Evolutionary conservation across 2,113 vertebrate species (phyloP), one percentile per base, ranked within the genome.

Genomic region (Paratilapia polleni): DNA sequence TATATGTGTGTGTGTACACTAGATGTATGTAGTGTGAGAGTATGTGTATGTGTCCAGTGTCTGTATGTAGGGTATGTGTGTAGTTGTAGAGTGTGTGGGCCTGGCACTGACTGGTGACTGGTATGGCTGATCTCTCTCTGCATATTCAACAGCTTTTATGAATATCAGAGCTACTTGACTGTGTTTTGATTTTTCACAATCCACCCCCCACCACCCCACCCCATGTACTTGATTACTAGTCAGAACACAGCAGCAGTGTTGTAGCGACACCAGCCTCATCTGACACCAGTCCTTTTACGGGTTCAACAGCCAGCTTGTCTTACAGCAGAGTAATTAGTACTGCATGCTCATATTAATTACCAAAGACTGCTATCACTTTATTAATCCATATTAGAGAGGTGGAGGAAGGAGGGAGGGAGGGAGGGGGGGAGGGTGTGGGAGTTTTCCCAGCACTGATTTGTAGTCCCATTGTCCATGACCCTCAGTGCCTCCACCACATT

Each of bases 271-370:
- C 84, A 87, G 91, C 84, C 90, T 63, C 59, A 90, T 94, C 89
- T 91, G 92, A 94, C 94, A 92, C 82, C 64, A 49, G 89, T 93
- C 88, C 91, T 94, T 93, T 93, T 93, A 92, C 87, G 94, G 94
- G 94, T 96, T 96, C 95, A 96, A 95, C 93, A 95, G 96, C 95
- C 94, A 91, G 93, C 96, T 97, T 97, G 96, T 97, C 97, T 95
- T 97, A 96, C 94, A 97, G 96, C 95, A 92, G 87, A 95, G 96
- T 97, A 98, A 99, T 98, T 98, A 97, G 97, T 96, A 96, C 95
- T 94, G 96, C 97, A 96, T 94, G 96, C 96, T 97, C 96, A 96
- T 97, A 98, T 98, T 98, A 98, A 98, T 98, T 98, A 98, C 97
- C 96, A 96, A 96, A 96, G 96, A 97, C 96, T 96, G 97, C 96